phyloP scores from a whole-genome alignment of 2,113 vertebrate species.

The Mastomys coucha region DNA sequence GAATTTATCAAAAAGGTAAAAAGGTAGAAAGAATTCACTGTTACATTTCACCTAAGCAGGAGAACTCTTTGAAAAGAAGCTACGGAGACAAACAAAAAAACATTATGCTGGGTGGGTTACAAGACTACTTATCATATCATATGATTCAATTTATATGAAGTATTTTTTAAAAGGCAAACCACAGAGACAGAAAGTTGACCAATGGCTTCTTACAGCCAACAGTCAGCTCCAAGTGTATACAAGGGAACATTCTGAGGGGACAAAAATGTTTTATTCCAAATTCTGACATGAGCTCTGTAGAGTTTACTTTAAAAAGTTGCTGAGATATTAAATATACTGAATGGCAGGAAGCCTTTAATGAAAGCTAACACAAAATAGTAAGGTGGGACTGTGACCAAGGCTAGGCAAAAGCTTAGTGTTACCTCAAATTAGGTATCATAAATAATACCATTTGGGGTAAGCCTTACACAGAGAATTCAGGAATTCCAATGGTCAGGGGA shows the following conservation, averaged over 20 bases:
- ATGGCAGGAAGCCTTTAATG: background rate
- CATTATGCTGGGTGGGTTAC: no score
- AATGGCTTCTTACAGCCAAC: no score
- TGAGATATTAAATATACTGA: background rate
- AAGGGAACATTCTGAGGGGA: background rate
- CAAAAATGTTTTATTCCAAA: background rate
- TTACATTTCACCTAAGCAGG: background rate
- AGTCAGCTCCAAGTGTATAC: background rate
- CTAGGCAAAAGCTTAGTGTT: background rate
- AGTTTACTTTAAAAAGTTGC: slow-evolving; percentile 16
- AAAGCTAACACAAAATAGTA: slow-evolving; percentile 26
- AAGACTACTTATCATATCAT: no score
- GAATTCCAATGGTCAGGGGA: background rate
- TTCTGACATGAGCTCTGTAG: background rate
- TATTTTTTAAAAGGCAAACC: background rate
- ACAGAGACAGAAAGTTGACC: background rate
- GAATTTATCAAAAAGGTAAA: background rate
- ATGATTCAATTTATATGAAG: background rate
- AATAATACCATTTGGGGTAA: background rate
- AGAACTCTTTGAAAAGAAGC: background rate
- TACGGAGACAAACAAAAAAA: background rate
- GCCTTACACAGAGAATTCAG: background rate
- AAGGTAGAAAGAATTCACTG: background rate
- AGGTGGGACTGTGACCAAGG: background rate
- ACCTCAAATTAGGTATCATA: background rate